Percentiles rank a stretch among this genome's conserved stretches.
phyloP scores from a whole-genome alignment of 2,113 vertebrate species.

The Emydocephalus ijimae region DNA sequence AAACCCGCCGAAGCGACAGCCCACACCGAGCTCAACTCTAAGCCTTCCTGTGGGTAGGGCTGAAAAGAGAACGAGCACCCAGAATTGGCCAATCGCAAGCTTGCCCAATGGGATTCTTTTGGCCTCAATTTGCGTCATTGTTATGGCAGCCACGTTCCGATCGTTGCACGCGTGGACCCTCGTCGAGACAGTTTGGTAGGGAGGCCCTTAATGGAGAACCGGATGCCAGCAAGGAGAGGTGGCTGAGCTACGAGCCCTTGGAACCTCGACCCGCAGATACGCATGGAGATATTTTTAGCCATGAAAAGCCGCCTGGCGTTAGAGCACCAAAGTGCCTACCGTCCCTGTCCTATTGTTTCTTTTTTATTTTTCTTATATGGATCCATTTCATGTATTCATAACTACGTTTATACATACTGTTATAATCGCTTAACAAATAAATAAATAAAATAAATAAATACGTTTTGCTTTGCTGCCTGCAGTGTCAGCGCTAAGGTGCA shows the following conservation, averaged over 20 bases:
- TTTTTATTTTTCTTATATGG: no score
- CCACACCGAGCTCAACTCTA: no score
- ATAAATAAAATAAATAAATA: no score
- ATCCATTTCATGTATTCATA: no score
- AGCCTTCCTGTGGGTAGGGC: background rate
- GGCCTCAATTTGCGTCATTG: background rate
- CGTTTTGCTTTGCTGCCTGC: background rate
- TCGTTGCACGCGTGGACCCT: background rate
- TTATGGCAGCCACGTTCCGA: background rate
- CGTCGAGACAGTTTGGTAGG: background rate
- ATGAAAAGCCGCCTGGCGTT: background rate
- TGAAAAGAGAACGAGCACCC: background rate
- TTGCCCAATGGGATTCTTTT: background rate
- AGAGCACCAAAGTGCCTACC: no score
- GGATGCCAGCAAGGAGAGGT: background rate
- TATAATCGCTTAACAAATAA: no score
- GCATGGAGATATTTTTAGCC: background rate
- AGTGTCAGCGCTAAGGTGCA: background rate
- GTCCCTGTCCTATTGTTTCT: no score
- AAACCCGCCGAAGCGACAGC: no score
- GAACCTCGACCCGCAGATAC: background rate
- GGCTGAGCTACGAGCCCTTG: background rate
- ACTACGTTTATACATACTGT: no score
- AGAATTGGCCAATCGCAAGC: background rate
- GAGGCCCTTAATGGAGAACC: background rate